phyloP scores from a whole-genome alignment of 2,113 vertebrate species.

The Gambusia holbrooki region DNA sequence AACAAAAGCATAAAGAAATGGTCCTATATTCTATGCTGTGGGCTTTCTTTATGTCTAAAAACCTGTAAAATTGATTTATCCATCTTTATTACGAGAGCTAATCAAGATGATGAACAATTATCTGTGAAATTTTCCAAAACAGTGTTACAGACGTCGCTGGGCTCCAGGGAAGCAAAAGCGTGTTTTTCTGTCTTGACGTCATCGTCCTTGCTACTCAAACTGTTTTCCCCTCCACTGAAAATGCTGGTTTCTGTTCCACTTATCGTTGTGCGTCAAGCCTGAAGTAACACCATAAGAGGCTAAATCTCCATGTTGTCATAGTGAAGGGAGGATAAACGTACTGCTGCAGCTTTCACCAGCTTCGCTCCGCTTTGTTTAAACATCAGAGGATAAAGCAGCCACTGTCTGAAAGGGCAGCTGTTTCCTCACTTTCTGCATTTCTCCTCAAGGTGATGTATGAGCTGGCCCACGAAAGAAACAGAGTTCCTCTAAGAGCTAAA shows the following conservation, averaged over 20 bases:
- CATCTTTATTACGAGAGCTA: no score
- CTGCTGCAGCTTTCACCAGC: slow-evolving; percentile 50
- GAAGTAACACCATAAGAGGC: slow-evolving; percentile 15
- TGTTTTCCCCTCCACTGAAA: slow-evolving; percentile 2
- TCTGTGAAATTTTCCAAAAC: no score
- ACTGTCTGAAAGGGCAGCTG: slow-evolving; percentile 53
- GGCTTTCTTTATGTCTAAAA: no score
- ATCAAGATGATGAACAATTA: no score
- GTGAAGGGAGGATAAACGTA: slow-evolving; percentile 29
- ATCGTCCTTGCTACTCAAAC: background rate
- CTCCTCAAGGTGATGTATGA: slow-evolving; percentile 64
- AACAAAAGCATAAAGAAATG: no score
- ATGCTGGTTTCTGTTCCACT: slow-evolving; percentile 20
- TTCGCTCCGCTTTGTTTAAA: slow-evolving; percentile 32
- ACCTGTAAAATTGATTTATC: no score
- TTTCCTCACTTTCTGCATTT: slow-evolving; percentile 53
- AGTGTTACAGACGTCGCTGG: background rate
- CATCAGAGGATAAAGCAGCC: slow-evolving; percentile 50
- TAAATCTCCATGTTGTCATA: slow-evolving; percentile 40
- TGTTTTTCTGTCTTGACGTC: background rate
- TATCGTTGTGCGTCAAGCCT: slow-evolving; percentile 18
- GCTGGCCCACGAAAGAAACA: slow-evolving; percentile 24
- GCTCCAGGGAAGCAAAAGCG: background rate
- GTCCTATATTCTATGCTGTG: no score
- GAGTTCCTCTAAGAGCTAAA: slow-evolving; percentile 63